These are phyloP conservation scores for Heterohyrax brucei DNA, from an alignment of 2,797 vertebrate genomes.

Conservation along the genomic window DNA sequence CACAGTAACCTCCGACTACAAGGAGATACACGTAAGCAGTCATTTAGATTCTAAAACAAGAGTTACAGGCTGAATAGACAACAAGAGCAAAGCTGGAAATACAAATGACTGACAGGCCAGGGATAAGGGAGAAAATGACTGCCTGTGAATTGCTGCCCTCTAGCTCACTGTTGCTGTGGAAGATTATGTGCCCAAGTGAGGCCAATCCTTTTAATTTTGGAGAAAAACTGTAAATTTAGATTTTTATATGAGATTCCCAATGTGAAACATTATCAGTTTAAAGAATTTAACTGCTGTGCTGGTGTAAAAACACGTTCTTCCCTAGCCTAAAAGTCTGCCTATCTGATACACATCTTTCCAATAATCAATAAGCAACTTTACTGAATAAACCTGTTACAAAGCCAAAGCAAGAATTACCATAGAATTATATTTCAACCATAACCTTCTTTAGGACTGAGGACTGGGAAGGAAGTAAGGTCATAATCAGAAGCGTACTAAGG, in stretches of 20 bases:
- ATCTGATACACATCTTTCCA: neutral
- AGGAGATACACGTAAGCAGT: neutral
- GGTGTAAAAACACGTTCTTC: neutral
- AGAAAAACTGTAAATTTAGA: neutral
- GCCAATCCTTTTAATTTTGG: neutral
- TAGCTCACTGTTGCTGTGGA: neutral
- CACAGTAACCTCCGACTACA: neutral
- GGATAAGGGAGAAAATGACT: neutral
- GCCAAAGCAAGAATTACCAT: neutral
- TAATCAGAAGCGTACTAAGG: neutral
- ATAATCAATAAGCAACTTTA: neutral
- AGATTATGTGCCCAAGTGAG: neutral
- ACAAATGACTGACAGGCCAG: neutral
- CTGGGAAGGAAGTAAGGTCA: neutral
- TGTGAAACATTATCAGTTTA: neutral
- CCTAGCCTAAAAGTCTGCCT: neutral
- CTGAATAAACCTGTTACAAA: conserved; percentile 44
- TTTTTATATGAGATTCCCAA: conserved; percentile 15
- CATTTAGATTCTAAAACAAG: neutral
- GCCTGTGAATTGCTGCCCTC: neutral
- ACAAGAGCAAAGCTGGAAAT: neutral
- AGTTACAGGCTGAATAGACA: neutral
- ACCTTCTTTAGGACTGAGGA: neutral
- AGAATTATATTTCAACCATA: neutral
- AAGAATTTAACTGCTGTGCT: neutral